A percentile compares a stretch with the other conserved stretches of the same genome.
These are phyloP conservation scores for Muscicapa adusta DNA, from an alignment of 2,113 vertebrate genomes.

Conservation along the genomic window DNA sequence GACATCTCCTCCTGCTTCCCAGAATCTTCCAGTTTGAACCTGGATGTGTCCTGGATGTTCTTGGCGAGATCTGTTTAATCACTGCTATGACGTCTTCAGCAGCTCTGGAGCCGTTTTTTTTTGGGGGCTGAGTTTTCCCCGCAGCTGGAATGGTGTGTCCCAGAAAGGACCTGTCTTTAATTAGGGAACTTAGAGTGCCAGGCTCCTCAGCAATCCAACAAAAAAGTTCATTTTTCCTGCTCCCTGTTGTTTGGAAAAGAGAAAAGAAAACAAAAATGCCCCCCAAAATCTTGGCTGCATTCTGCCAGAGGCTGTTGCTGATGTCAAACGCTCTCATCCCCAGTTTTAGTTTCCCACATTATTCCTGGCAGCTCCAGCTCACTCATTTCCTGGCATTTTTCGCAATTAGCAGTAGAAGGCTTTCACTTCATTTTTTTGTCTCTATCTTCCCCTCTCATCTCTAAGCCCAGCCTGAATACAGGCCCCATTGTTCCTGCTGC, in stretches of 20 bases:
- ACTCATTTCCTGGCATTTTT: slow-evolving; percentile 47
- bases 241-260: neutral
- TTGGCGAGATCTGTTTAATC: neutral
- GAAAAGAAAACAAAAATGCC: neutral
- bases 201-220: neutral
- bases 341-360: neutral
- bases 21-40: neutral
- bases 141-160: neutral
- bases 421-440: slow-evolving; percentile 14
- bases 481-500: slow-evolving; percentile 3
- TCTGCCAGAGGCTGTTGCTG: neutral
- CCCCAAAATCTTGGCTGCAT: neutral
- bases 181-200: neutral
- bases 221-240: neutral
- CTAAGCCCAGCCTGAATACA: neutral
- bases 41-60: neutral
- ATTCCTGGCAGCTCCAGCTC: slow-evolving; percentile 36
- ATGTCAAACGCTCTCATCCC: neutral
- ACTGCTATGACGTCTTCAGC: neutral
- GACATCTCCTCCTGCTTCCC: neutral
- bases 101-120: neutral
- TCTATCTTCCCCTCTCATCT: slow-evolving; percentile 22
- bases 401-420: slow-evolving; percentile 23
- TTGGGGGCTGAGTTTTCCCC: neutral
- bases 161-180: slow-evolving; percentile 37